Base-by-base conservation (phyloP, 2,797 vertebrate species). In the Anisognathus igniventris region DNA sequence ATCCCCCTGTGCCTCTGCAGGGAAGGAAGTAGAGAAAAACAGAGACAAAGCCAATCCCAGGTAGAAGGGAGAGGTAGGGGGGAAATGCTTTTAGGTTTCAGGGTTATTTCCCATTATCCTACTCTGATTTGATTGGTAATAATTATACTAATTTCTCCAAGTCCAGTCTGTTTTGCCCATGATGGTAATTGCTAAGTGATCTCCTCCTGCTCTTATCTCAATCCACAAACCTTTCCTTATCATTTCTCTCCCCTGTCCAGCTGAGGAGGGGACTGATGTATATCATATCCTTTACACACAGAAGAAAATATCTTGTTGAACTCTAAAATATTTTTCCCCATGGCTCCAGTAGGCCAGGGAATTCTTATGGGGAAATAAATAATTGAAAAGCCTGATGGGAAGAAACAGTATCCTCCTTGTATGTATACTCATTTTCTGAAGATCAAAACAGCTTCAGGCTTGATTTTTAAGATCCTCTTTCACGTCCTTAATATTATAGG, bases 1-100 rank as follows among this genome's bases (percentile, higher is more conserved):
- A 0, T 65, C 7, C 4, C 10, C 14, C 10, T 35, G 28, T 0
- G 0, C 15, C 24, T 14, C 40, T 44, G 17, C 6, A 17, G 22
- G 10, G 12, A 21, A 70, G 24, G 51, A 58, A 44, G 14, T 9
- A 77, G 51, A 64, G 33, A 70, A 73, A 84, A 79, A 35, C 12
- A 14, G 21, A 25, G 15, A 30, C 10, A 33, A 67, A 67, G 14
- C 27, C 18, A 48, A 67, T 19, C 18, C 7, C 33, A 39, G 22
- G 25, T 35, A 57, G 75, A 68, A 57, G 7, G 6, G 12, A 39
- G 21, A 39, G n/a, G n/a, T 33, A 3, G 9, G 6, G 8, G 7
- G 5, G 5, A 9, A 13, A 48, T 50, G 6, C 7, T 79, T 62
- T 23, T 39, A 50, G 11, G 25, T 62, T 40, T 74, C 16, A 25